A percentile compares a stretch with the other conserved stretches of the same genome.
Conservation (phyloP, 2,797 vertebrate species). For the Hyperoplus immaculatus region DNA sequence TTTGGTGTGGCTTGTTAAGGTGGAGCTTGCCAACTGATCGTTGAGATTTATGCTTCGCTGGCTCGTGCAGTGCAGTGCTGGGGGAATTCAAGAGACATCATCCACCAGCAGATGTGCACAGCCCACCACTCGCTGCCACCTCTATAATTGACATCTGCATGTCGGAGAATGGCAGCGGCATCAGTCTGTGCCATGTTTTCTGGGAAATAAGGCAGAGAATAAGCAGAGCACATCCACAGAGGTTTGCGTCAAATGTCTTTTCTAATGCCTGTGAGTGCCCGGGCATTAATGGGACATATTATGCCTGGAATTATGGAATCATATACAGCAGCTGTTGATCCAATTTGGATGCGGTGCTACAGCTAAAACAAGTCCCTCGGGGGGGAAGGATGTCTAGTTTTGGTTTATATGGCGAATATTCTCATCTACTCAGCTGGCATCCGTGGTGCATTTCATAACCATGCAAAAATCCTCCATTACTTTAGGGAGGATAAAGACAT, state of each 20-base stretch:
- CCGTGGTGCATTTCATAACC: constrained; percentile 55
- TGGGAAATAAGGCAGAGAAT: constrained; percentile 78
- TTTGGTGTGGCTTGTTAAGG: constrained; percentile 52
- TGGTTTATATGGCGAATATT: constrained; percentile 56
- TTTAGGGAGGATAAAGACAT: constrained; percentile 63
- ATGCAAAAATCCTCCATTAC: constrained; percentile 54
- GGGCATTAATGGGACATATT: constrained; percentile 86
- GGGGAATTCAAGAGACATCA: constrained; percentile 65
- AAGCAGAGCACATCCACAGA: constrained; percentile 83
- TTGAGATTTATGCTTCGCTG: constrained; percentile 70
- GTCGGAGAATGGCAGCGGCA: constrained; percentile 80
- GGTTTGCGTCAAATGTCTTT: constrained; percentile 80
- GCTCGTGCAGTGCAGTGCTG: constrained; percentile 53
- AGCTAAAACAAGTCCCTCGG: constrained; percentile 76
- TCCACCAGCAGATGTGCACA: constrained; percentile 79
- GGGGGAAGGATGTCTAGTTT: constrained; percentile 59
- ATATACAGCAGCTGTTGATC: constrained; percentile 87
- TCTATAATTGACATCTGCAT: constrained; percentile 84
- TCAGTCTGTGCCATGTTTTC: constrained; percentile 75
- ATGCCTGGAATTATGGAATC: constrained; percentile 85
- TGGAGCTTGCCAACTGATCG: constrained; percentile 70
- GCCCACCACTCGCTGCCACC: constrained; percentile 79
- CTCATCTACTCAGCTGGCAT: constrained; percentile 53
- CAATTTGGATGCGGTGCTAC: constrained; percentile 78
- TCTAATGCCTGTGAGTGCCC: constrained; percentile 80